These are phyloP conservation scores for Mandrillus leucophaeus DNA, from an alignment of 2,113 vertebrate species.

Conservation along the genomic window DNA sequence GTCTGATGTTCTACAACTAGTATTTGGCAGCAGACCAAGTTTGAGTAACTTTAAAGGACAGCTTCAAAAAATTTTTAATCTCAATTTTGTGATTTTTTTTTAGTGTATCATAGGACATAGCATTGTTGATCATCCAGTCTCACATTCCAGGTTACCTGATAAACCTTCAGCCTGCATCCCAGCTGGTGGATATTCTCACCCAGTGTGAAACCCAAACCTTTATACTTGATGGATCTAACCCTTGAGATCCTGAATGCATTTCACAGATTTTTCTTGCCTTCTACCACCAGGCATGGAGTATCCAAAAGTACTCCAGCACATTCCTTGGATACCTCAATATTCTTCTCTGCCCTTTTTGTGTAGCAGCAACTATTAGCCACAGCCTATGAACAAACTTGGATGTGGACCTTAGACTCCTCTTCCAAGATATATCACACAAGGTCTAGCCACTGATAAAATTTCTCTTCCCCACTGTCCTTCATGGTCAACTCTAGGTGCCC, in stretches of 20 bases:
- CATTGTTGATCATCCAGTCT: background rate
- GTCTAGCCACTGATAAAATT: background rate
- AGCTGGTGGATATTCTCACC: background rate
- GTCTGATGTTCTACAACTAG: background rate
- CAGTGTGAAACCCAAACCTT: background rate
- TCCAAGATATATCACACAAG: background rate
- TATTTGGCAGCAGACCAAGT: background rate
- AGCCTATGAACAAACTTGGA: background rate
- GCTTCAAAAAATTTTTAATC: background rate
- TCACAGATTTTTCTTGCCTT: background rate
- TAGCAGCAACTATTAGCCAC: background rate
- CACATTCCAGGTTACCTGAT: background rate
- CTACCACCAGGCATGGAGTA: background rate
- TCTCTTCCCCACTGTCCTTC: background rate
- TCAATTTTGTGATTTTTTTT: background rate
- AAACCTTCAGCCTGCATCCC: background rate
- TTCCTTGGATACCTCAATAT: background rate
- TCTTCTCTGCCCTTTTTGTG: background rate
- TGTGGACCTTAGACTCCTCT: background rate
- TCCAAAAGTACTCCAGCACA: background rate
- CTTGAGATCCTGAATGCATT: background rate
- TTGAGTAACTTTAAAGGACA: background rate
- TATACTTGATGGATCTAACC: background rate
- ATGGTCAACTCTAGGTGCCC: too few species aligned
- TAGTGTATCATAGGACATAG: background rate